Evolutionary conservation across 2,797 vertebrate genomes (phyloP), one percentile per base, ranked within the genome.

Genomic region (Sebastes oblongus): DNA sequence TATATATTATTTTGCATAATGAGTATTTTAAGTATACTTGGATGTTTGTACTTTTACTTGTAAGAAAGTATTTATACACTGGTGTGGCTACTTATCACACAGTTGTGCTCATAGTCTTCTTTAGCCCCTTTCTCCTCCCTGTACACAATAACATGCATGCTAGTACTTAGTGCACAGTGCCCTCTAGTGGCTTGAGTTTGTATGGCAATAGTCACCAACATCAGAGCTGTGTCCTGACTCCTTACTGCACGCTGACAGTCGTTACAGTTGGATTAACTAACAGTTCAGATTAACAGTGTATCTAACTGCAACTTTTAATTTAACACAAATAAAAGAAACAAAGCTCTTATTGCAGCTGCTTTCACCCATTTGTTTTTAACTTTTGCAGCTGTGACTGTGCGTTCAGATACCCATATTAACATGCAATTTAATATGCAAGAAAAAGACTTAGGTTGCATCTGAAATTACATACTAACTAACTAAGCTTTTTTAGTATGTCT

Each of bases 101-200:
- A 77, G 56, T 59, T 82, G 13, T 66, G 61, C 58, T 77, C 32
- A 34, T 8, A 36, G 13, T 18, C 66, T 25, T 67, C 13, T 39
- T 39, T 39, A 14, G 39, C 39, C 39, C 39, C 39, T 39, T 39
- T 39, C 39, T 39, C 0, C 39, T 25, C 2, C 25, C n/a, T 50
- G 22, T 22, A 22, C 64, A 39, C 16, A 30, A 4, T 29, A 24
- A 6, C 55, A 65, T 39, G 8, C 3, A 60, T 50, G 4, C 18
- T 29, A 22, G 22, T 50, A 25, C 52, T 78, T 84, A 56, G 72
- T 84, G 66, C 30, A 87, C 82, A 92, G 76, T 75, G 87, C 86
- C 22, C 90, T 83, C 94, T 89, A 80, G 89, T 91, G 93, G 79
- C 20, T 12, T 27, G 22, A 66, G 65, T 24, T 30, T 69, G 60